Conservation (phyloP, 2,888 invertebrate species). For the Rapana venosa region DNA sequence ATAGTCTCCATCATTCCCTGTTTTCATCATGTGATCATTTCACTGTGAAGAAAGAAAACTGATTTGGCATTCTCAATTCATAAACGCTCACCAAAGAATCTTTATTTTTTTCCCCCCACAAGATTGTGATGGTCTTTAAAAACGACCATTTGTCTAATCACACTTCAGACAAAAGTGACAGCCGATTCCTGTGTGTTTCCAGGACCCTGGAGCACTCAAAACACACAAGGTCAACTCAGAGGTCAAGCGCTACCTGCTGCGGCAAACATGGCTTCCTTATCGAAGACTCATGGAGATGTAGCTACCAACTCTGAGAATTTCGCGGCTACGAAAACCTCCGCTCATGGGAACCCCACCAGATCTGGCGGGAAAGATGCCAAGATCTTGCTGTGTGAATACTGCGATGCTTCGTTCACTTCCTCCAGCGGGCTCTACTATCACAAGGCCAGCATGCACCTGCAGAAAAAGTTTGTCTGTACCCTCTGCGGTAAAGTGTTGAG, state of each 20-base stretch:
- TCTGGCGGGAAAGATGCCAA: neutral
- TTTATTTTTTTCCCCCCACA: too few species aligned
- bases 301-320: neutral
- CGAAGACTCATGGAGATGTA: neutral
- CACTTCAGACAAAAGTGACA: neutral
- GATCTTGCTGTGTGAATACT: slow-evolving; percentile 28
- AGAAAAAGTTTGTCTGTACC: slow-evolving; percentile 17
- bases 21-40: too few species aligned
- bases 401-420: slow-evolving; percentile 30
- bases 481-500: slow-evolving; percentile 19
- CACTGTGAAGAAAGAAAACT: too few species aligned
- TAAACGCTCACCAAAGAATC: too few species aligned
- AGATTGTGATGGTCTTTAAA: neutral
- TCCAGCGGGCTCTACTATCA: slow-evolving; percentile 20
- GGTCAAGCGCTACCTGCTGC: neutral
- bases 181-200: slow-evolving; percentile 30
- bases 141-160: neutral
- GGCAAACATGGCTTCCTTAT: neutral
- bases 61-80: too few species aligned
- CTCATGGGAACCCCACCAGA: neutral
- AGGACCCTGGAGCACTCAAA: neutral
- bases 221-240: neutral
- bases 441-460: slow-evolving; percentile 23
- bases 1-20: too few species aligned
- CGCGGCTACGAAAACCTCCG: neutral